Percentiles rank a stretch among this genome's conserved stretches.
These are phyloP conservation scores for Gallinago undulata DNA, from an alignment of 2,113 vertebrate species.

Conservation along the genomic window DNA sequence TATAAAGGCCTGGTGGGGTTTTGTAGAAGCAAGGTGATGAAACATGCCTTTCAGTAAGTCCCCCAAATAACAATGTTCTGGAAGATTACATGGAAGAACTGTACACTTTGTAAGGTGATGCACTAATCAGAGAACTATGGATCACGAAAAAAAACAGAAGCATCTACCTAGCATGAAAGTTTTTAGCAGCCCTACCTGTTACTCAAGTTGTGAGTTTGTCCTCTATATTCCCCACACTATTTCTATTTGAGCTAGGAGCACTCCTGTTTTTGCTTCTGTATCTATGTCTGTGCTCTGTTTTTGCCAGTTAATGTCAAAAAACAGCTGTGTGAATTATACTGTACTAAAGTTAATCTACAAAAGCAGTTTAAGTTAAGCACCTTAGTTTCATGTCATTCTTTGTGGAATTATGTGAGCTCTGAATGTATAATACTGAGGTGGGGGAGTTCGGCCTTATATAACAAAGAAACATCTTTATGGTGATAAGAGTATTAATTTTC, in stretches of 20 bases:
- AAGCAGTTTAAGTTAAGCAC: not conserved
- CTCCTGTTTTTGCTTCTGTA: not conserved
- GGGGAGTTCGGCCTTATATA: not conserved
- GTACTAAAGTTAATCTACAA: slow-evolving; percentile 9
- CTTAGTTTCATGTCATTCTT: not conserved
- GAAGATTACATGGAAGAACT: not conserved
- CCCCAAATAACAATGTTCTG: not conserved
- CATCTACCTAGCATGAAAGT: not conserved
- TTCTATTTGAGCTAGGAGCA: not conserved
- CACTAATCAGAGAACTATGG: not conserved
- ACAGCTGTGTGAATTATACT: not conserved
- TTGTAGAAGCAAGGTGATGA: not conserved
- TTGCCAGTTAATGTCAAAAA: slow-evolving; percentile 12
- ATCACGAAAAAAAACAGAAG: not conserved
- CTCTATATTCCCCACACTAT: not conserved
- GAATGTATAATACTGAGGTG: not conserved
- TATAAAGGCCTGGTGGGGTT: not conserved
- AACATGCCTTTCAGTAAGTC: not conserved
- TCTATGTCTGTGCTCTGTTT: not conserved
- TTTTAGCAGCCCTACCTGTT: not conserved
- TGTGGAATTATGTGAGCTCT: not conserved
- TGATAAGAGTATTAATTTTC: not conserved
- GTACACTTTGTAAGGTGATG: not conserved
- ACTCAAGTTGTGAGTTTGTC: not conserved
- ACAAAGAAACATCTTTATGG: not conserved